Evolutionary conservation across 2,797 vertebrate species (phyloP).

Genomic region (Cryptoblepharus egeriae): DNA sequence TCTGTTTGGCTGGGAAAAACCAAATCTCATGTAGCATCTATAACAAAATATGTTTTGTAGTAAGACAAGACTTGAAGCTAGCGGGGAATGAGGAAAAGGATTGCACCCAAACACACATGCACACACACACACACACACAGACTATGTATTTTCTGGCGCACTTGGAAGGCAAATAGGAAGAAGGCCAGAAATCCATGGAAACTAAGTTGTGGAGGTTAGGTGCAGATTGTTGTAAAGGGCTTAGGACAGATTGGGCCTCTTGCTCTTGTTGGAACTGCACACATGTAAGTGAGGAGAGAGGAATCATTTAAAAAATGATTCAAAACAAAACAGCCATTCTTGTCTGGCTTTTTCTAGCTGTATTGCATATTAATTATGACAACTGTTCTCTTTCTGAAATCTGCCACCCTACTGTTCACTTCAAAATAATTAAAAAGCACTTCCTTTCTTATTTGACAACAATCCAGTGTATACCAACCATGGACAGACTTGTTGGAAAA

Average conservation of each 20-base stretch:
- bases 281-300: background rate
- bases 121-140: background rate
- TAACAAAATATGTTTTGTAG: background rate
- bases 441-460: too few relatives aligned
- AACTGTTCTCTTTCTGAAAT: too few relatives aligned
- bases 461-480: background rate
- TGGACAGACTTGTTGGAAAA: background rate
- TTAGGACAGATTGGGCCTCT: background rate
- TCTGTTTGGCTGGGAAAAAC: background rate
- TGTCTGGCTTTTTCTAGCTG: background rate
- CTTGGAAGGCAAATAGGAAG: background rate
- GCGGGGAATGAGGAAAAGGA: background rate
- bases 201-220: too few relatives aligned
- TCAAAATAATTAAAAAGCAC: too few relatives aligned
- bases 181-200: background rate
- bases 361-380: too few relatives aligned
- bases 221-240: background rate
- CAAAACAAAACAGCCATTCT: background rate
- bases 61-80: background rate
- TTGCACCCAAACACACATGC: background rate
- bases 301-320: background rate
- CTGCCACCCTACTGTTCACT: too few relatives aligned
- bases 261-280: too few relatives aligned
- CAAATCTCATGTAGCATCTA: background rate
- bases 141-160: background rate